Evolutionary conservation across 2,888 invertebrate species (phyloP).

Genomic region (Zaprionus bogoriensis): DNA sequence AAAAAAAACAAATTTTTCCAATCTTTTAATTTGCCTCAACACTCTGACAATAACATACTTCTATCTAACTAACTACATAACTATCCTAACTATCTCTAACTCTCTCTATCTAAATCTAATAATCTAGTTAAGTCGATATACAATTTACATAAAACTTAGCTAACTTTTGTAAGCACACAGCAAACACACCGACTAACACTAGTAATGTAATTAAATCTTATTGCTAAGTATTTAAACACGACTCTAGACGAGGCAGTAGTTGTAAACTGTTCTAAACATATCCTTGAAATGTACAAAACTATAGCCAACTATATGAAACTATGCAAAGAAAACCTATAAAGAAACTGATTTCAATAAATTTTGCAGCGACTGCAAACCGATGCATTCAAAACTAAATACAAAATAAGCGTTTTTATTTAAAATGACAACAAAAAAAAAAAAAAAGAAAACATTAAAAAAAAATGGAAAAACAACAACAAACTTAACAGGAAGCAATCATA

Average conservation of each 20-base stretch:
- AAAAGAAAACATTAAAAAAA: slow-evolving; percentile 26
- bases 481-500: slow-evolving; percentile 27
- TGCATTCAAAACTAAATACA: slow-evolving; percentile 66
- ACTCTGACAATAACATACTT: slow-evolving; percentile 29
- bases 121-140: slow-evolving; percentile 61
- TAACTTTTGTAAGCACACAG: slow-evolving; percentile 71
- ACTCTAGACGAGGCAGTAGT: slow-evolving; percentile 31
- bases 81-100: slow-evolving; percentile 40
- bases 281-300: slow-evolving; percentile 41
- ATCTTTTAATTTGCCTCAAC: slow-evolving; percentile 35
- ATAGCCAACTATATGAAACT: slow-evolving; percentile 24
- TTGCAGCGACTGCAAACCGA: slow-evolving; percentile 61
- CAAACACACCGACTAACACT: slow-evolving; percentile 11
- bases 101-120: slow-evolving; percentile 54
- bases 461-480: slow-evolving; percentile 18
- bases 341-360: slow-evolving; percentile 63
- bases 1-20: slow-evolving; percentile 7
- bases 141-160: slow-evolving; percentile 41
- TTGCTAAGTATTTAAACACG: slow-evolving; percentile 58
- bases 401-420: slow-evolving; percentile 74
- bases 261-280: slow-evolving; percentile 42
- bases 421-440: slow-evolving; percentile 18
- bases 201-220: slow-evolving; percentile 55
- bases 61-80: slow-evolving; percentile 35
- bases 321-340: slow-evolving; percentile 13